Evolutionary conservation across 2,888 invertebrate species (phyloP), one percentile per base, ranked within the genome.

Genomic region (Psylliodes chrysocephalus): DNA sequence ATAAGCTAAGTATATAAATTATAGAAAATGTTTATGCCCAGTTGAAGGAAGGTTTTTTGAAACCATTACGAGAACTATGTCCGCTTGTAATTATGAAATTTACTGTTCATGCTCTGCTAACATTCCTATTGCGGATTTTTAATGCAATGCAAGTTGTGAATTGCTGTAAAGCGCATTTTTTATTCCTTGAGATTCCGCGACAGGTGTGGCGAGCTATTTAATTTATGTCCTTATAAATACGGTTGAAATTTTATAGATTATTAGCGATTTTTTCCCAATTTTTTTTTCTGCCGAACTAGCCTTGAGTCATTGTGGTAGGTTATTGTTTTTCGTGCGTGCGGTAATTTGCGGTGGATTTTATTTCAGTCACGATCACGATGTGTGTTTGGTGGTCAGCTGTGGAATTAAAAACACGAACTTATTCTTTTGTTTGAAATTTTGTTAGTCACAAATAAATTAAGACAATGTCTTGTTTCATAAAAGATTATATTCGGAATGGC

Each of bases 261-360:
- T 18, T 18, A 18, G n/a, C 10, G 38, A 30, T 30, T 14, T 42
- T 18, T 42, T 42, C 10, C 12, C 1, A 42, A 42, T 18, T 44
- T 18, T 44, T 54, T 25, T 54, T 54, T n/a, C n/a, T 40, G n/a
- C 15, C 14, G n/a, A 7, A 17, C 30, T 53, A 54, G 42, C 54
- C 54, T 54, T 42, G 42, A 54, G 54, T 55, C 55, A 35, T 55
- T 55, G 55, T 17, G 55, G 44, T 55, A 55, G 55, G 55, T 55
- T 55, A 55, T 55, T 55, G 55, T 55, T 55, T 55, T 44, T 30
- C 54, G 54, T 55, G 54, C 54, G 54, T 55, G 30, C 10, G 44
- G 44, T 55, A 46, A 46, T 55, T 55, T 55, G 55, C 12, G 55
- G 55, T 55, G 44, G 28, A 55, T 44, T 55, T 44, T 46, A 55